These are phyloP conservation scores for Caenorhabditis macrosperma DNA, from an alignment of 2,888 invertebrate species.

Conservation along the genomic window DNA sequence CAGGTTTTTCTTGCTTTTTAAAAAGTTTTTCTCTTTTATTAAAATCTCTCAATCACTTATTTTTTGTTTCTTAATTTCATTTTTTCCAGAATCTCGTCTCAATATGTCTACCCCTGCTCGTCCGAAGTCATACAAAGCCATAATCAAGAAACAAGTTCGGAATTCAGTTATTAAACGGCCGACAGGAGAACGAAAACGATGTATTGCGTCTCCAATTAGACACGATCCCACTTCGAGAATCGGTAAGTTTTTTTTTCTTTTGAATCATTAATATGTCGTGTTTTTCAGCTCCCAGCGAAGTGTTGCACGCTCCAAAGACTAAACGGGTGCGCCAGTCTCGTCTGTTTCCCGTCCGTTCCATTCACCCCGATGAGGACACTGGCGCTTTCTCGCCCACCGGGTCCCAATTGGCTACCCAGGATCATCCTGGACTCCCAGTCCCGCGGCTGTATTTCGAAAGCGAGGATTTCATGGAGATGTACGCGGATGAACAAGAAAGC, in stretches of 20 bases:
- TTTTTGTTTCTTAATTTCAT: not conserved
- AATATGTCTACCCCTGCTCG: conserved; percentile 25
- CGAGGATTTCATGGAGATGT: conserved; percentile 32
- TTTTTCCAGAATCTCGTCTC: not conserved
- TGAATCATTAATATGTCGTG: not conserved
- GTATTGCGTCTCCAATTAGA: not conserved
- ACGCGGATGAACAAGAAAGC: not conserved
- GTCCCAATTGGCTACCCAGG: not conserved
- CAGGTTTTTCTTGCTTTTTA: no score
- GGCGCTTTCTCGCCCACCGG: not conserved
- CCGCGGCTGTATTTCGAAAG: conserved; percentile 25
- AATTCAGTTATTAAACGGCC: conserved; percentile 10
- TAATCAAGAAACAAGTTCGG: not conserved
- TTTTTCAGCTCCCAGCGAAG: conserved; percentile 18
- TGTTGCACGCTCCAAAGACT: conserved; percentile 17
- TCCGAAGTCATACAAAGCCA: not conserved
- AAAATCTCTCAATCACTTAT: no score
- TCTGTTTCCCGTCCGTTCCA: not conserved
- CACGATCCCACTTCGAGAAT: conserved; percentile 13
- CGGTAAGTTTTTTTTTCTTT: no score
- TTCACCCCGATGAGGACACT: not conserved
- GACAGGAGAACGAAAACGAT: not conserved
- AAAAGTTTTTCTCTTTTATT: not conserved
- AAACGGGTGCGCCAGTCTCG: conserved; percentile 16
- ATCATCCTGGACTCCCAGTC: conserved; percentile 6